Evolutionary conservation across 37 sponge, comb jelly and placozoan species (phyloP), one percentile per base, ranked within the genome.

Genomic region (Aphrocallistes beatrix): DNA sequence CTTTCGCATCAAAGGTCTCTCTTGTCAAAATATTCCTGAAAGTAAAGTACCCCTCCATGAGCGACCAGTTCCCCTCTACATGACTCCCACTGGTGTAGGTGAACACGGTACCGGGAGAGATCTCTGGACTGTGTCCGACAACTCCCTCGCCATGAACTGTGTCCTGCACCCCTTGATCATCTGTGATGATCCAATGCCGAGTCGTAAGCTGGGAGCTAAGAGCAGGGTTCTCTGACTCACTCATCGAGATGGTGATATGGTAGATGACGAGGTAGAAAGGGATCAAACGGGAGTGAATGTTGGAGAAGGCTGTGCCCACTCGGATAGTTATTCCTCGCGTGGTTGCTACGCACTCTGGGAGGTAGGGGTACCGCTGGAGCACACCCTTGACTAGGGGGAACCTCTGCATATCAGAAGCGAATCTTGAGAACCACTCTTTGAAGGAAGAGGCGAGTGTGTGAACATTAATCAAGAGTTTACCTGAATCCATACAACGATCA

Each of bases 81-180:
- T 13, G 13, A 34, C 83, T 85, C 83, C 84, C 87, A 75, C 88
- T 90, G 38, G 90, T 82, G 36, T 90, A 87, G 49, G 87, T 82
- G 85, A 83, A 81, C 10, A 37, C 37, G 25, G 82, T 0, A 0
- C 90, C 90, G 0, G 90, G 90, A 39, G 38, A 32, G 32, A 90
- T 85, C 0, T 30, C 32, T 25, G 90, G 90, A 21, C 32, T 50
- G 21, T 90, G 38, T 38, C 90, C 90, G 0, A 90, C 84, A 21
- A 90, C 87, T 17, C 90, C 90, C 36, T 37, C 50, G 0, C 90
- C 90, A 30, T 86, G 85, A 1, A 90, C 85, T 0, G 49, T 37
- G 39, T 87, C 83, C 81, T 36, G 21, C 0, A 10, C 36, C 39
- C 85, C 90, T 51, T 39, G 37, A 38, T 81, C 37, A 38, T 60